These are phyloP conservation scores for Macrocentrus cingulum DNA, from an alignment of 1,140 invertebrate species.

Conservation along the genomic window DNA sequence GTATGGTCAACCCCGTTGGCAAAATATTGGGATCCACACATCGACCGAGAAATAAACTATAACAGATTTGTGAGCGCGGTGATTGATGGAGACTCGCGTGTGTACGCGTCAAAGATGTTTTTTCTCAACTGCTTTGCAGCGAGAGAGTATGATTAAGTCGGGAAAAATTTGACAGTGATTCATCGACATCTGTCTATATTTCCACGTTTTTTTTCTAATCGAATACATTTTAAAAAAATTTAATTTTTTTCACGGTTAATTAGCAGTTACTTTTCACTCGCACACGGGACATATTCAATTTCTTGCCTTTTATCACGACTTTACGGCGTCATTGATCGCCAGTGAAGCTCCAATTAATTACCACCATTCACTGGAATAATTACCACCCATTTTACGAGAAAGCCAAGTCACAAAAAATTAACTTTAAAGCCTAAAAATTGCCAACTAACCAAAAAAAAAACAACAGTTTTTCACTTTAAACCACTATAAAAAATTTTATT, in stretches of 20 bases:
- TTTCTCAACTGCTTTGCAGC: no score
- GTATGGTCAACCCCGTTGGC: conserved; percentile 49
- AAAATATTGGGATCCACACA: conserved; percentile 51
- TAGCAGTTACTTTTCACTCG: no score
- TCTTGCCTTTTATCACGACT: conserved; percentile 31
- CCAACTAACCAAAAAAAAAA: no score
- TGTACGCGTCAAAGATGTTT: conserved; percentile 1
- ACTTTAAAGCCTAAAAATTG: no score
- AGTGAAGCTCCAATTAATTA: conserved; percentile 32
- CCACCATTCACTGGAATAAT: conserved; percentile 22
- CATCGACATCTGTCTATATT: no score
- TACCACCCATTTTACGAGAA: conserved; percentile 21
- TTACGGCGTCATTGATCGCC: conserved; percentile 31
- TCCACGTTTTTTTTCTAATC: conserved; percentile 12
- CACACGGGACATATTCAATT: conserved; percentile 29
- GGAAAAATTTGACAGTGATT: conserved; percentile 7
- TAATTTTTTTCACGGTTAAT: conserved; percentile 27
- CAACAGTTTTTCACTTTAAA: no score
- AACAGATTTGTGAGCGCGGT: background rate
- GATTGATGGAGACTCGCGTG: background rate
- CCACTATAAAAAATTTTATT: no score
- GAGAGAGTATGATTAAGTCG: background rate
- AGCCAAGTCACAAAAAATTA: background rate
- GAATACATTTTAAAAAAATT: no score
- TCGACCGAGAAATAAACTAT: conserved; percentile 31